Evolutionary conservation across 2,888 invertebrate species (phyloP).

Genomic region (Autographa pulchrina): DNA sequence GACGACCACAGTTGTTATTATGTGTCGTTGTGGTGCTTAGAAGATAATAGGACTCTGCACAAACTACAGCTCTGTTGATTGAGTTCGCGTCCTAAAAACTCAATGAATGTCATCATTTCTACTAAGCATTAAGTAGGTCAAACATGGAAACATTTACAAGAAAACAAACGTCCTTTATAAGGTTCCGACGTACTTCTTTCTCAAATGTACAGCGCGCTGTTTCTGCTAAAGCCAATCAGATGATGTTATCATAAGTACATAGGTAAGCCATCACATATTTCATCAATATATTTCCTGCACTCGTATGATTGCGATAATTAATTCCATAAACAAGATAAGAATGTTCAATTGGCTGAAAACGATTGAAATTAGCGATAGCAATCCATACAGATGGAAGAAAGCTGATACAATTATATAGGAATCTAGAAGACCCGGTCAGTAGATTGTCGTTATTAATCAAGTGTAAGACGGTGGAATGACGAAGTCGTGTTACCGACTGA

Average conservation of each 20-base stretch:
- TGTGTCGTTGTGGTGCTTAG: constrained; percentile 48
- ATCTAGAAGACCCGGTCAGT: constrained; percentile 81
- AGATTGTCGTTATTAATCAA: constrained; percentile 79
- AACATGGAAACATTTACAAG: constrained; percentile 9
- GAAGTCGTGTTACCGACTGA: constrained; percentile 51
- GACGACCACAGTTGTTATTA: constrained; percentile 59
- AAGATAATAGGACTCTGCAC: constrained; percentile 44
- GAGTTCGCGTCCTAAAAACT: constrained; percentile 44
- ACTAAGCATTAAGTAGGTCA: constrained; percentile 37
- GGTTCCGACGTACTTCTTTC: constrained; percentile 8
- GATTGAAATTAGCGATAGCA: constrained; percentile 69
- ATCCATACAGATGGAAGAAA: constrained; percentile 72
- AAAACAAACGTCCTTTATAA: background rate
- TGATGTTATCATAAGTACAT: constrained; percentile 34
- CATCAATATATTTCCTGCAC: constrained; percentile 55
- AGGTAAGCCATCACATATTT: constrained; percentile 43
- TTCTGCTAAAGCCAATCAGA: constrained; percentile 29
- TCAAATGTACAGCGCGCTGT: constrained; percentile 17
- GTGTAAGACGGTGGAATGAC: constrained; percentile 67
- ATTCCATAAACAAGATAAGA: constrained; percentile 65
- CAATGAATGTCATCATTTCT: constrained; percentile 40
- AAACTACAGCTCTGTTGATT: constrained; percentile 47
- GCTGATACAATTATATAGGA: constrained; percentile 80
- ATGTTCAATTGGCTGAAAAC: constrained; percentile 62
- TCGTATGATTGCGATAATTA: constrained; percentile 63